Evolutionary conservation across 2,113 vertebrate species (phyloP).

Genomic region (Tenrec ecaudatus): DNA sequence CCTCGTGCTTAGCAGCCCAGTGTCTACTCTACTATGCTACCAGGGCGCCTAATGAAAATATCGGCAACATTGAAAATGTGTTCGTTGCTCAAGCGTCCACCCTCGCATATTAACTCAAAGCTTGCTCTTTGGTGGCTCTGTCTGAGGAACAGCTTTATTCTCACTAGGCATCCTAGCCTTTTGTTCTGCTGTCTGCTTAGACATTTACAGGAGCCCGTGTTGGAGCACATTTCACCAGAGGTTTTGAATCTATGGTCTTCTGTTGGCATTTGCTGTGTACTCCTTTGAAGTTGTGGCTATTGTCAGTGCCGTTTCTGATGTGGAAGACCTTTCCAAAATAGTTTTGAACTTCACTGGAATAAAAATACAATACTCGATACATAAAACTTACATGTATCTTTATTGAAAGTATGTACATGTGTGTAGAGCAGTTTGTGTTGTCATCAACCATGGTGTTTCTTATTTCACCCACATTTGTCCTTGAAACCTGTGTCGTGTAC

Average conservation of each 20-base stretch:
- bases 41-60: too few relatives aligned
- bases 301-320: slow-evolving; percentile 46
- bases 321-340: slow-evolving; percentile 1
- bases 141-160: neutral
- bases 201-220: neutral
- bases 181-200: neutral
- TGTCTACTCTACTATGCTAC: too few relatives aligned
- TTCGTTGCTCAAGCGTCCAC: neutral
- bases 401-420: neutral
- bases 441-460: neutral
- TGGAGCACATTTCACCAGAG: neutral
- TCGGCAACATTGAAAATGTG: neutral
- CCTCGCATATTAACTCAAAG: neutral
- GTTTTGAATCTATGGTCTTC: slow-evolving; percentile 20
- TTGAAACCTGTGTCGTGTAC: slow-evolving; percentile 28
- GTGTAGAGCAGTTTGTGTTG: slow-evolving; percentile 6
- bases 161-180: neutral
- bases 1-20: too few relatives aligned
- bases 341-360: slow-evolving; percentile 40
- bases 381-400: slow-evolving; percentile 17
- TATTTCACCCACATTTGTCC: slow-evolving; percentile 14
- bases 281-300: slow-evolving; percentile 53
- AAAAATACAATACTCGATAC: neutral
- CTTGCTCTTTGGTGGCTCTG: neutral
- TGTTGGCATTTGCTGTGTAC: slow-evolving; percentile 23